phyloP scores from a whole-genome alignment of 1,140 invertebrate species.

The Leptoteleia sp. region DNA sequence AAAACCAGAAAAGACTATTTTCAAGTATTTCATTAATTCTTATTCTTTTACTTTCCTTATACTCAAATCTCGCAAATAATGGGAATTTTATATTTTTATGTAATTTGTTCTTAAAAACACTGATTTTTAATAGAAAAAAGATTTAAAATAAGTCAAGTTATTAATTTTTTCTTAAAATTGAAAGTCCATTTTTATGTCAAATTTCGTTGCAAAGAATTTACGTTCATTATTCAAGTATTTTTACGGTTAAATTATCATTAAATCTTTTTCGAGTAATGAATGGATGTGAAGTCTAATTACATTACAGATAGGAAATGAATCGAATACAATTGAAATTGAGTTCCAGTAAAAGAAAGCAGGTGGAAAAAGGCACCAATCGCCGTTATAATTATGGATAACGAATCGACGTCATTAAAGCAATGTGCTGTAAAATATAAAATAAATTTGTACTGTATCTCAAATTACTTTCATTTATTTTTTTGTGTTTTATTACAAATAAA shows the following conservation, averaged over 20 bases:
- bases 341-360: slow-evolving; percentile 22
- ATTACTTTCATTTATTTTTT: too few relatives aligned
- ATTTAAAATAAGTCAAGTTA: too few relatives aligned
- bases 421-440: slow-evolving; percentile 24
- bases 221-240: slow-evolving; percentile 30
- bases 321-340: slow-evolving; percentile 35
- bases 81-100: too few relatives aligned
- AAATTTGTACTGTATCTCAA: neutral
- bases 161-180: too few relatives aligned
- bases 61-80: too few relatives aligned
- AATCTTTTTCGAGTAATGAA: slow-evolving; percentile 34
- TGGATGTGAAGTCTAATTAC: slow-evolving; percentile 29
- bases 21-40: too few relatives aligned
- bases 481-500: too few relatives aligned
- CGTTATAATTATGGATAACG: slow-evolving; percentile 35
- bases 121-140: too few relatives aligned
- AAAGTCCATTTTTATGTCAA: too few relatives aligned
- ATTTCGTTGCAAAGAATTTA: slow-evolving; percentile 13
- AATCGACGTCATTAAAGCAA: slow-evolving; percentile 33
- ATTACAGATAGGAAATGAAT: slow-evolving; percentile 51
- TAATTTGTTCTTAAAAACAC: too few relatives aligned
- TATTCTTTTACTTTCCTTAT: too few relatives aligned
- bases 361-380: slow-evolving; percentile 34
- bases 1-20: too few relatives aligned
- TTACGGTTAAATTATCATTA: slow-evolving; percentile 46